Conservation (phyloP, 2,888 invertebrate species). For the Scaptodrosophila latifasciaeformis region DNA sequence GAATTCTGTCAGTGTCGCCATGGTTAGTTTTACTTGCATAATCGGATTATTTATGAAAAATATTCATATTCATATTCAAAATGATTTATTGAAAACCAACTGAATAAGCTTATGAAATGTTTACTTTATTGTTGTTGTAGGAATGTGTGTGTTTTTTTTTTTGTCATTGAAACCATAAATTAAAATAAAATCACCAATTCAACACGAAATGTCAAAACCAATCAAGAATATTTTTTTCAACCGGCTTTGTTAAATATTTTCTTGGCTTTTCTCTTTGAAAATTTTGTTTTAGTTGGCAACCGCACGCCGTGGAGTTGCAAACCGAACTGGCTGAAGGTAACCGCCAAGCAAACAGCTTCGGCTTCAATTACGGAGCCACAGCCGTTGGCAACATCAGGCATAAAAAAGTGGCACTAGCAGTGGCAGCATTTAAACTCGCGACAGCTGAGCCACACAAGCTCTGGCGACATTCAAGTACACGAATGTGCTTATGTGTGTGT, state of each 20-base stretch:
- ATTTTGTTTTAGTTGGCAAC: conserved; percentile 22
- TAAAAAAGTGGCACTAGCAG: too few species aligned
- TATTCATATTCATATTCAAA: too few species aligned
- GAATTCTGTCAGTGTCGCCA: too few species aligned
- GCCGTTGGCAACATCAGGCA: background rate
- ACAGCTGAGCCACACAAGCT: background rate
- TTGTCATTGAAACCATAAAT: background rate
- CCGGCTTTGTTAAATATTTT: too few species aligned
- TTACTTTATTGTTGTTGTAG: too few species aligned
- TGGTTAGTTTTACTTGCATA: too few species aligned
- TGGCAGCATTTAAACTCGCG: background rate
- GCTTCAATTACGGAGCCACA: background rate
- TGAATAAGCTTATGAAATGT: too few species aligned
- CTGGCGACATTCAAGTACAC: background rate
- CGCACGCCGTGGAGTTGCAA: conserved; percentile 45
- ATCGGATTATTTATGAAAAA: too few species aligned
- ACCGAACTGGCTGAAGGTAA: conserved; percentile 43
- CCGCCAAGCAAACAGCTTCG: background rate
- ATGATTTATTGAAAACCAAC: too few species aligned
- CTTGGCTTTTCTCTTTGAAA: too few species aligned
- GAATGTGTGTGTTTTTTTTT: too few species aligned
- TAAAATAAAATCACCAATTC: background rate
- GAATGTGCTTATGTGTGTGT: background rate
- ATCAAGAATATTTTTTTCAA: too few species aligned
- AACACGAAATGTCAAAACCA: background rate